phyloP scores from a whole-genome alignment of 2,113 vertebrate genomes.

The Phainopepla nitens region DNA sequence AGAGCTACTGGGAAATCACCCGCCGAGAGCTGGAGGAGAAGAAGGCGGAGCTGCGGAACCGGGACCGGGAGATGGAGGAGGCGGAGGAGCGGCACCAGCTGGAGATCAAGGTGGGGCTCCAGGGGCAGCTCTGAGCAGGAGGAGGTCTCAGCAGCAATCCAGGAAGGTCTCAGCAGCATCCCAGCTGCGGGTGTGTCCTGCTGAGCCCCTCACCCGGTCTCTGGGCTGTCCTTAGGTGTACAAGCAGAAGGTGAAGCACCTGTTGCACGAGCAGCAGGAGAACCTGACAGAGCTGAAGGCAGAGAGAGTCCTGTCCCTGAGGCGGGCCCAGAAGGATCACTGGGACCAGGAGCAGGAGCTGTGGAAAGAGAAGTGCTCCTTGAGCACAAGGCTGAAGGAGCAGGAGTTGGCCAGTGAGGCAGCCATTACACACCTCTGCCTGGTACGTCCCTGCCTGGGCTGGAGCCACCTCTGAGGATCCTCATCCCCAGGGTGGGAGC shows the following conservation, averaged over 20 bases:
- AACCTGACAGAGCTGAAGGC: constrained; percentile 80
- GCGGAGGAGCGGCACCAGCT: constrained; percentile 84
- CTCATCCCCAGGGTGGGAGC: not conserved
- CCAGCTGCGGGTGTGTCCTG: not conserved
- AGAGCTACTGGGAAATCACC: constrained; percentile 86
- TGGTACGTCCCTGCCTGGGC: constrained; percentile 65
- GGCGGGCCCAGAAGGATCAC: constrained; percentile 78
- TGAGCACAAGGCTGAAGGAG: constrained; percentile 77
- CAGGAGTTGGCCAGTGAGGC: constrained; percentile 77
- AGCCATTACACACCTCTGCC: constrained; percentile 73
- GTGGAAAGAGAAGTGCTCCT: constrained; percentile 58
- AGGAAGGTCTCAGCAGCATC: not conserved
- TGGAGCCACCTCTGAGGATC: rapidly evolving
- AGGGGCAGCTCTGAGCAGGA: not conserved
- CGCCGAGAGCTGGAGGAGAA: constrained; percentile 82
- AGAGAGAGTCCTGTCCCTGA: constrained; percentile 64
- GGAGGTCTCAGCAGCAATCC: not conserved
- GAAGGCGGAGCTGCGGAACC: constrained; percentile 77
- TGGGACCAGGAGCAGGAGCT: constrained; percentile 71
- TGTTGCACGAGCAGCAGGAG: constrained; percentile 90
- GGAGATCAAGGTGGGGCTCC: constrained; percentile 83
- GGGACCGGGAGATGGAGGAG: constrained; percentile 85
- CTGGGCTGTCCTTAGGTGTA: constrained; percentile 71
- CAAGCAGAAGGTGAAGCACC: constrained; percentile 95
- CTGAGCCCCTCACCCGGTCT: not conserved